A percentile compares a stretch with the other conserved stretches of the same genome.
Conservation (phyloP, 2,888 invertebrate species). For the Teleiodes luculella region DNA sequence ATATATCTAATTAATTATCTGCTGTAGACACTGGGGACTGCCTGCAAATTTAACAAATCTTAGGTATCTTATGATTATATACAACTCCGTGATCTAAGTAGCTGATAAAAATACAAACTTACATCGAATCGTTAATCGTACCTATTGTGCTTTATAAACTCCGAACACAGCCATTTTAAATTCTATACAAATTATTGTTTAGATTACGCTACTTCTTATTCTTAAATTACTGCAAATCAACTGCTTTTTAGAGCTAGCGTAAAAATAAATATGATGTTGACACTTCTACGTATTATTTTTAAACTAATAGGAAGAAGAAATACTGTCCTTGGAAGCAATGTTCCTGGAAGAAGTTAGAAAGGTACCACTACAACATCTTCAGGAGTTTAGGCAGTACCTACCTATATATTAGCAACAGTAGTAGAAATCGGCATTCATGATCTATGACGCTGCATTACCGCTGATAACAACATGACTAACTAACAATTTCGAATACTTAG, state of each 20-base stretch:
- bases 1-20: slow-evolving; percentile 2
- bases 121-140: slow-evolving; percentile 39
- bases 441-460: no score
- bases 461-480: no score
- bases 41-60: slow-evolving; percentile 5
- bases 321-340: slow-evolving; percentile 10
- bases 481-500: no score
- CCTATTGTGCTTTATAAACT: slow-evolving; percentile 62
- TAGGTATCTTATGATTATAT: slow-evolving; percentile 17
- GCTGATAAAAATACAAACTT: slow-evolving; percentile 77
- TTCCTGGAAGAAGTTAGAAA: neutral
- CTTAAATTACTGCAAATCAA: slow-evolving; percentile 4
- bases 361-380: no score
- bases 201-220: slow-evolving; percentile 12
- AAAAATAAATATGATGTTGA: neutral
- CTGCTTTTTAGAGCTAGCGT: neutral
- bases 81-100: slow-evolving; percentile 24
- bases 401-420: no score
- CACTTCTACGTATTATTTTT: neutral
- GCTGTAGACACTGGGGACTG: slow-evolving; percentile 1
- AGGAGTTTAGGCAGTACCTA: no score
- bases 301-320: slow-evolving; percentile 11
- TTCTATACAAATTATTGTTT: slow-evolving; percentile 47
- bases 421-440: no score
- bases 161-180: slow-evolving; percentile 76